Conservation (phyloP, 2,797 vertebrate genomes). For the Choloepus didactylus region DNA sequence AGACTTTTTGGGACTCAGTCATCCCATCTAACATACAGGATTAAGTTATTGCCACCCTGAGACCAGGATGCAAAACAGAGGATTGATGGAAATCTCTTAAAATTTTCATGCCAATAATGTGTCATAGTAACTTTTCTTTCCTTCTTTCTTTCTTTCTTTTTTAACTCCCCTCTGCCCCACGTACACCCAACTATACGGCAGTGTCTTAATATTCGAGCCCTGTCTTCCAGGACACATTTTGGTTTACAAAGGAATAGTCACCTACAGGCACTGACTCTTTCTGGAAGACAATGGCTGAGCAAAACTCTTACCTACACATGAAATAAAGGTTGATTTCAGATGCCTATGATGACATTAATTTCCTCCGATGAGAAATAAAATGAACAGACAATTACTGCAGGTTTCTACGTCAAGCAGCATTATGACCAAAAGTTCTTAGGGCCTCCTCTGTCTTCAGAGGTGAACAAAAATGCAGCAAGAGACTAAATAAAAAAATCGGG, state of each 20-base stretch:
- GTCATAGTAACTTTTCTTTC: background rate
- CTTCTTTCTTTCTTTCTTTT: background rate
- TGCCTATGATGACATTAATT: background rate
- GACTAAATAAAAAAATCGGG: background rate
- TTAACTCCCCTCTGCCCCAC: background rate
- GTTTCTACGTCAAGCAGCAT: conserved; percentile 19
- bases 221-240: background rate
- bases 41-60: background rate
- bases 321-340: conserved; percentile 15
- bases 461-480: background rate
- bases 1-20: background rate
- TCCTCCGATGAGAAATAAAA: background rate
- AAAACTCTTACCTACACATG: background rate
- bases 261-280: background rate
- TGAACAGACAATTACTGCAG: background rate
- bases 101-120: conserved; percentile 36
- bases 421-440: background rate
- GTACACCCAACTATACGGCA: background rate
- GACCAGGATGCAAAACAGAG: conserved; percentile 8
- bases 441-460: background rate
- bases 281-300: background rate
- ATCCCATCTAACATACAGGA: background rate
- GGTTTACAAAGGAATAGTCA: background rate
- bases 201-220: background rate
- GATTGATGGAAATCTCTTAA: conserved; percentile 26